Evolutionary conservation across 2,797 vertebrate species (phyloP), one percentile per base, ranked within the genome.

Genomic region (Sardinella longiceps): DNA sequence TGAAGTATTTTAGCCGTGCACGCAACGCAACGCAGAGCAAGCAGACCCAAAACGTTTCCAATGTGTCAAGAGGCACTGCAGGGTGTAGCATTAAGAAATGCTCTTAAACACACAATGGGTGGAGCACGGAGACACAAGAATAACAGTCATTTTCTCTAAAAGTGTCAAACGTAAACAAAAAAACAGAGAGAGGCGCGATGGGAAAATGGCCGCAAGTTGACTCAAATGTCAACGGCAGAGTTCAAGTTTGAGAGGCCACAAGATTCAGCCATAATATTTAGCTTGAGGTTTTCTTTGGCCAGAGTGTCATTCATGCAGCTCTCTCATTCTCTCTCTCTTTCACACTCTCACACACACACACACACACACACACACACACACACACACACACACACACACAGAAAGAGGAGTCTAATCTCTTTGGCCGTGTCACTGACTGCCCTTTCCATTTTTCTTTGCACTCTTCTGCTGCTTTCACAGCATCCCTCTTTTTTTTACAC

Each of bases 261-360:
- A 84, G 46, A 58, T 37, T 58, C 80, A 81, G 63, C 66, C 46
- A 63, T 77, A 88, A 87, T 83, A 85, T 88, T 86, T 90, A 56
- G 81, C 48, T 85, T 25, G 30, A 63, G 86, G 60, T 89, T 89
- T 90, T 84, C 53, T 84, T 87, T 80, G 80, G 80, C 43, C 70
- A 43, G 33, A 77, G 33, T 37, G 2, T 70, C 70, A 77, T 77
- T 43, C 39, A 14, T 37, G 5, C 30, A 37, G 66, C 74, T 37
- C n/a, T 82, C 70, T 46, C 39, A 56, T 43, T 60, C 33, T 25
- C 37, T 43, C 80, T 9, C 28, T 28, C 28, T 30, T 25, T 66
- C 25, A 28, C 60, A 28, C 60, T 11, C 23, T 2, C 9, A n/a
- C 56, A n/a, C 56, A 18, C 58, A 7, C 58, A 7, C 58, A 25